Conservation (phyloP, 2,113 vertebrate species). For the Phyllopteryx taeniolatus region DNA sequence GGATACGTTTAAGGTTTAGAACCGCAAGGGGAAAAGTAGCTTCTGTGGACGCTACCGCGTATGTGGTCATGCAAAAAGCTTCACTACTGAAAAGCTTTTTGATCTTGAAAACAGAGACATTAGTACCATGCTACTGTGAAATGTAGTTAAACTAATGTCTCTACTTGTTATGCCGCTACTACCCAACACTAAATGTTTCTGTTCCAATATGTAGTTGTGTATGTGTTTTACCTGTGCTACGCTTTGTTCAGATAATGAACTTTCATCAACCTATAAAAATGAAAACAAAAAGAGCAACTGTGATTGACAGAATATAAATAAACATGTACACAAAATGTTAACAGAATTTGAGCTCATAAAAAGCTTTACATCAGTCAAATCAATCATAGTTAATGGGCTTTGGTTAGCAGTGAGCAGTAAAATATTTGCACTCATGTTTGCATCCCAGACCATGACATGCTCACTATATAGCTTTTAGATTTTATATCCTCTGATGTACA, state of each 20-base stretch:
- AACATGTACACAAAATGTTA: background rate
- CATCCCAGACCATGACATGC: background rate
- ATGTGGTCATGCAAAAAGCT: background rate
- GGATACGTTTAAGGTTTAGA: background rate
- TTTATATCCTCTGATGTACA: too few species aligned
- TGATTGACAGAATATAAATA: background rate
- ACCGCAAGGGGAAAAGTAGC: background rate
- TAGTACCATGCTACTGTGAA: background rate
- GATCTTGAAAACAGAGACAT: background rate
- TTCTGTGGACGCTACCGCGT: background rate
- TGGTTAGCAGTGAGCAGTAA: background rate
- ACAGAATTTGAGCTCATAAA: background rate
- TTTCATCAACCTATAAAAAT: conserved; percentile 74
- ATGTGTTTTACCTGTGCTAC: conserved; percentile 75
- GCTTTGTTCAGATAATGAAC: conserved; percentile 77
- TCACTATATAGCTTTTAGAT: background rate
- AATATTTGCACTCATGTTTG: background rate
- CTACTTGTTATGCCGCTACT: too few species aligned
- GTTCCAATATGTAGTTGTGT: conserved; percentile 5
- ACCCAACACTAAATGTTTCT: background rate
- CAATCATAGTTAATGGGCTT: background rate
- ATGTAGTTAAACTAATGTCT: too few species aligned
- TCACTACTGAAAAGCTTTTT: background rate
- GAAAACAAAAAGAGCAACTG: conserved; percentile 6
- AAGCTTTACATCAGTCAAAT: background rate